Conservation (phyloP, 2,113 vertebrate species). For the Saguinus midas region DNA sequence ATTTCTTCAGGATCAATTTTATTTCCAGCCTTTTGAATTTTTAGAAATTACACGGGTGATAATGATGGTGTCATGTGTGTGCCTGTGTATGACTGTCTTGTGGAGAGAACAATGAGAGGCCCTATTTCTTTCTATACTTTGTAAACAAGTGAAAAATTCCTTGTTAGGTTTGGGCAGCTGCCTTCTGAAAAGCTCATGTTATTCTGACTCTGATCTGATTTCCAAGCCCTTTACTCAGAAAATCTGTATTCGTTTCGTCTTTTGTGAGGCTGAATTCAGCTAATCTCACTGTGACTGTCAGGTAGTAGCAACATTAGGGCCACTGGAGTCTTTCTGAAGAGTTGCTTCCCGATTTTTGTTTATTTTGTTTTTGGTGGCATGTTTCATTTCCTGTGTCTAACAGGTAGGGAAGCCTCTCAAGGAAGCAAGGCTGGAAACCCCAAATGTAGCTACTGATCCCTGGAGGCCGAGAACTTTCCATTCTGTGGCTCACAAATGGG, state of each 20-base stretch:
- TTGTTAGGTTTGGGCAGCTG: neutral
- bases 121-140: neutral
- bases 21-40: no score
- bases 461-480: neutral
- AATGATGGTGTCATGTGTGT: no score
- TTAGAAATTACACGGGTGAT: no score
- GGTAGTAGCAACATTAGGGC: neutral
- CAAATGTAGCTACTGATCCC: neutral
- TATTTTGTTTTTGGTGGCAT: neutral
- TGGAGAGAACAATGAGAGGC: no score
- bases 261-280: neutral
- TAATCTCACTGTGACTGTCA: neutral
- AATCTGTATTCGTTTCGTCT: neutral
- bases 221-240: neutral
- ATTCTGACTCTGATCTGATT: neutral
- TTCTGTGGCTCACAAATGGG: neutral
- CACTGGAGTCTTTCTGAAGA: neutral
- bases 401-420: neutral
- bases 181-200: neutral
- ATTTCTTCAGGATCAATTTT: no score
- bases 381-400: neutral
- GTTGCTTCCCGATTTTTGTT: neutral
- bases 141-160: conserved; percentile 7
- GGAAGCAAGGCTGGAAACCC: neutral
- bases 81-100: no score